Conservation (phyloP, 2,113 vertebrate genomes). For the Bothrops jararaca region DNA sequence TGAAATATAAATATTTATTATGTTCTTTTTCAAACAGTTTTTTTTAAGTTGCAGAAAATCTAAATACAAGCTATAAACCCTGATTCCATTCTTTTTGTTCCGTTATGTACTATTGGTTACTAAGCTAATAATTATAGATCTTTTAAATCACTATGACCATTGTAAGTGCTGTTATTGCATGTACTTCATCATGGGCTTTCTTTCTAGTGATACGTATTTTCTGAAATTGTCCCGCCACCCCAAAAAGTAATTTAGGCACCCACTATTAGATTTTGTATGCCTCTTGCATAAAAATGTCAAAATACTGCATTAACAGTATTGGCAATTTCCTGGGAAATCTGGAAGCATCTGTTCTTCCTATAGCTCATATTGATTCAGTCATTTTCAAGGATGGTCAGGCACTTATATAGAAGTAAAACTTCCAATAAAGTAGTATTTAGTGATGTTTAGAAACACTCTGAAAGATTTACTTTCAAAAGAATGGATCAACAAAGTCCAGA, state of each 20-base stretch:
- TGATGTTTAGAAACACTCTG: not conserved
- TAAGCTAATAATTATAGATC: not conserved
- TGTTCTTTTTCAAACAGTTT: not conserved
- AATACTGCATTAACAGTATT: not conserved
- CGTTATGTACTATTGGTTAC: not conserved
- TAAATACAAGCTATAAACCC: not conserved
- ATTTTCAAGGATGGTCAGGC: not conserved
- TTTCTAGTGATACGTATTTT: not conserved
- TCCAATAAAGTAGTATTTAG: not conserved
- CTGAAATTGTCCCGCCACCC: not conserved
- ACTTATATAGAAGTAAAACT: not conserved
- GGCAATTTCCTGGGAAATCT: not conserved
- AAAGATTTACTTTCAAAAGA: not conserved
- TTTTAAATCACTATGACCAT: not conserved
- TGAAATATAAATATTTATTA: not conserved
- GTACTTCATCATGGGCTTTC: not conserved
- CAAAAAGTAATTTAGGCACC: not conserved
- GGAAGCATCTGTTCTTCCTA: not conserved
- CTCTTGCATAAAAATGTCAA: not conserved
- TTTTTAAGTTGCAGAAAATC: not conserved
- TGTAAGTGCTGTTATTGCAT: not conserved
- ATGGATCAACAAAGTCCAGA: not conserved
- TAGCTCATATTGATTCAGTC: not conserved
- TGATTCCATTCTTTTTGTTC: not conserved
- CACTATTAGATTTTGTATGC: not conserved